phyloP scores from a whole-genome alignment of 2,113 vertebrate genomes.

The Pomatostomus ruficeps region DNA sequence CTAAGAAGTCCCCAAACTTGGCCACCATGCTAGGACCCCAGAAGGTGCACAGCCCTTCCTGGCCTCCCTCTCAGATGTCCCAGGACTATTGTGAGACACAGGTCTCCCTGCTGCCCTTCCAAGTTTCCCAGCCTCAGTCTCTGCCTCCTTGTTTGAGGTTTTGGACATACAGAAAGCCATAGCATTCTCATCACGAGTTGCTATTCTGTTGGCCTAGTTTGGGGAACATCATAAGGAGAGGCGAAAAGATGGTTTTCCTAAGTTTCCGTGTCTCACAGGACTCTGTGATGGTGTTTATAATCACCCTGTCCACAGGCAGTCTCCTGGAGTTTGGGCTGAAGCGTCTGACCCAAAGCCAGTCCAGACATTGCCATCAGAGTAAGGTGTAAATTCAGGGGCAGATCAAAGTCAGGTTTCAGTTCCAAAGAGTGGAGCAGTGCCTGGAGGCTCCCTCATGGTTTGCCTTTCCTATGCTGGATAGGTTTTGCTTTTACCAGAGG shows the following conservation, averaged over 20 bases:
- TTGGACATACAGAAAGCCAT: background rate
- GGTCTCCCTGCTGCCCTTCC: background rate
- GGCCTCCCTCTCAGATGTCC: background rate
- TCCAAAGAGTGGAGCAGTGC: background rate
- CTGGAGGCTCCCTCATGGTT: background rate
- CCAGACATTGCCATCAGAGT: background rate
- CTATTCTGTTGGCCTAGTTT: background rate
- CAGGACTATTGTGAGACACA: background rate
- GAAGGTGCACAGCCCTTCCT: background rate
- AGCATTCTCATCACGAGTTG: background rate
- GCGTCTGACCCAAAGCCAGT: background rate
- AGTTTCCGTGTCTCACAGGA: background rate
- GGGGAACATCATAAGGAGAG: background rate
- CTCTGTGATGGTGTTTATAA: background rate
- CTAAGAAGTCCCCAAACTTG: background rate
- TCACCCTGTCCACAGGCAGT: background rate
- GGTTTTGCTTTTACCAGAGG: background rate
- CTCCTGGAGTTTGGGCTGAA: background rate
- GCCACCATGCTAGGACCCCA: background rate
- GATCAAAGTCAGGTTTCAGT: conserved; percentile 7
- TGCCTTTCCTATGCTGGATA: background rate
- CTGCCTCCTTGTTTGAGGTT: background rate
- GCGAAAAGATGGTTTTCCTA: background rate
- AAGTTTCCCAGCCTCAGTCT: background rate
- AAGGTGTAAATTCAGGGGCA: background rate